These are phyloP conservation scores for Acronicta psi DNA, from an alignment of 2,888 invertebrate genomes.

Conservation along the genomic window DNA sequence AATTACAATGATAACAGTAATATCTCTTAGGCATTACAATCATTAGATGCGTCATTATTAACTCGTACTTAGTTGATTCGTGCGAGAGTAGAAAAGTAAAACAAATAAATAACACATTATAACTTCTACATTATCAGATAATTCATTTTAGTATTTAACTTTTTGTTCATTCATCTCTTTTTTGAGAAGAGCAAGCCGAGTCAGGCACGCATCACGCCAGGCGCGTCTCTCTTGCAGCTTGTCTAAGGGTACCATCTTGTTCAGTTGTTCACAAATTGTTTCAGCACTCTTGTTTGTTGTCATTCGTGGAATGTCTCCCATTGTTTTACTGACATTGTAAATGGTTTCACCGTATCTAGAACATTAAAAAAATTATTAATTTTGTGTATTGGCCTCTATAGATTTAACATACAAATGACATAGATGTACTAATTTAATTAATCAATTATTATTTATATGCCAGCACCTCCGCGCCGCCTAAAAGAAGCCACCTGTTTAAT, in stretches of 20 bases:
- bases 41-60: background rate
- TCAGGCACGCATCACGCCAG: constrained; percentile 95
- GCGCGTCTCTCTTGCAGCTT: constrained; percentile 92
- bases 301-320: constrained; percentile 93
- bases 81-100: background rate
- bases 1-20: constrained; percentile 15
- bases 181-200: constrained; percentile 94
- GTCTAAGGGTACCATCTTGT: constrained; percentile 92
- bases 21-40: background rate
- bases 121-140: background rate
- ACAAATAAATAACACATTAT: too few relatives aligned
- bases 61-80: background rate
- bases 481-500: too few relatives aligned
- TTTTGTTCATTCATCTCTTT: constrained; percentile 89
- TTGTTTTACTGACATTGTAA: constrained; percentile 91
- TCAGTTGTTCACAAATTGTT: constrained; percentile 92
- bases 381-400: background rate
- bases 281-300: constrained; percentile 89
- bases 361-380: background rate
- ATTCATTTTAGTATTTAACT: constrained; percentile 33
- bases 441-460: too few relatives aligned
- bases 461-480: too few relatives aligned
- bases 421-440: too few relatives aligned
- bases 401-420: too few relatives aligned
- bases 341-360: constrained; percentile 89